phyloP scores from a whole-genome alignment of 2,113 vertebrate species.

The Synchiropus splendidus region DNA sequence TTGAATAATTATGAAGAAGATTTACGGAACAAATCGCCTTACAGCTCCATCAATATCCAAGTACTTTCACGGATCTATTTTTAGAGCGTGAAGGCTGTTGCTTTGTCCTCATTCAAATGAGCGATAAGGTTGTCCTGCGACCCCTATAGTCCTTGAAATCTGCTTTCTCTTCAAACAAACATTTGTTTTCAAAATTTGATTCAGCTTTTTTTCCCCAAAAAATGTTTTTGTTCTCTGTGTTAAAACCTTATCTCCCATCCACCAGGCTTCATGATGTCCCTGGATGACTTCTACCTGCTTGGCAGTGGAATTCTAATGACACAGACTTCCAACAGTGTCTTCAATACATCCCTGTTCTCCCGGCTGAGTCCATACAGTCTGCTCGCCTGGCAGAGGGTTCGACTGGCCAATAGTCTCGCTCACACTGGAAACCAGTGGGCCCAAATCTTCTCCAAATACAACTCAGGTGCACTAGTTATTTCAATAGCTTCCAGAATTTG shows the following conservation, averaged over 20 bases:
- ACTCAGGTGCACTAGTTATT: constrained; percentile 65
- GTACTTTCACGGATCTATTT: constrained; percentile 43
- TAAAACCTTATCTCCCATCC: neutral
- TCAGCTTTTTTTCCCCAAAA: neutral
- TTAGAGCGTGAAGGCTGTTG: constrained; percentile 30
- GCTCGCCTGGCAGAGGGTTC: constrained; percentile 83
- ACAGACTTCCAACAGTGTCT: constrained; percentile 82
- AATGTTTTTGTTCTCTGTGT: neutral
- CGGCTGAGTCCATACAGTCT: constrained; percentile 71
- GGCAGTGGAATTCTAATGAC: constrained; percentile 77
- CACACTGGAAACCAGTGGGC: constrained; percentile 72
- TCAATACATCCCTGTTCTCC: constrained; percentile 69
- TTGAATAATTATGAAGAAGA: constrained; percentile 24
- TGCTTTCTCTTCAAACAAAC: neutral
- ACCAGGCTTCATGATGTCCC: constrained; percentile 77
- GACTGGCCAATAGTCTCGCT: constrained; percentile 78
- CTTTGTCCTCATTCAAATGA: constrained; percentile 35
- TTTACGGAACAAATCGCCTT: constrained; percentile 44
- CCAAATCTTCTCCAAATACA: constrained; percentile 71
- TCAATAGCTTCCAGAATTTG: constrained; percentile 1
- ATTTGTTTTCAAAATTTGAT: neutral
- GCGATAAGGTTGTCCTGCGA: constrained; percentile 10
- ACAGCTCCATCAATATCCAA: constrained; percentile 29
- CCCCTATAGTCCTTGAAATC: no score
- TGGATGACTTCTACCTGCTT: constrained; percentile 88